Evolutionary conservation across 2,113 vertebrate genomes (phyloP).

Genomic region (Phylloscopus trochilus): DNA sequence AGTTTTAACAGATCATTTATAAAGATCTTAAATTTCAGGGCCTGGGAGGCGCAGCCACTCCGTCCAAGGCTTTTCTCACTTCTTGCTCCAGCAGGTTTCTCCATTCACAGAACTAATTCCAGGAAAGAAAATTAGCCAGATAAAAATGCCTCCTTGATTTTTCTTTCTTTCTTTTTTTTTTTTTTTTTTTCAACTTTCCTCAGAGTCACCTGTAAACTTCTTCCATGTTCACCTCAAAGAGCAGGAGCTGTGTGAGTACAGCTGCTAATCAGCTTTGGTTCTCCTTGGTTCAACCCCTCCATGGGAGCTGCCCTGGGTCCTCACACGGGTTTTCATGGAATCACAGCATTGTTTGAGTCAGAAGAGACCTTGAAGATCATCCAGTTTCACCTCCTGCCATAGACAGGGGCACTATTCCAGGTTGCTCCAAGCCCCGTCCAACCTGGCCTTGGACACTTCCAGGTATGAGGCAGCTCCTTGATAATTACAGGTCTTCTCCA

Average conservation of each 20-base stretch:
- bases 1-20: slow-evolving; percentile 96
- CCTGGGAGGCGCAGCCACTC: slow-evolving; percentile 79
- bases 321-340: not conserved
- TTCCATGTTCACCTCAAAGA: not conserved
- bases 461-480: not conserved
- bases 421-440: rapidly evolving
- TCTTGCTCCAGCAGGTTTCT: slow-evolving; percentile 69
- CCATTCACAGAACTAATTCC: slow-evolving; percentile 75
- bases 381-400: rapidly evolving
- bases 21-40: slow-evolving; percentile 88
- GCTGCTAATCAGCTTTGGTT: not conserved
- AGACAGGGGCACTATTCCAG: rapidly evolving
- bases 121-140: slow-evolving; percentile 69
- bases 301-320: not conserved
- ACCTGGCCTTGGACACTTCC: not conserved
- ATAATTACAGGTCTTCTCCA: not conserved
- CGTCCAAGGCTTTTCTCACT: slow-evolving; percentile 75
- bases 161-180: not conserved
- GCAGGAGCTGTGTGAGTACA: not conserved
- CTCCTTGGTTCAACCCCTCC: not conserved
- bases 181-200: not conserved
- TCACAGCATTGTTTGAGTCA: not conserved
- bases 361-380: not conserved
- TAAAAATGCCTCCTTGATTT: not conserved
- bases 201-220: not conserved